Evolutionary conservation across 1,140 invertebrate species (phyloP), one percentile per base, ranked within the genome.

Genomic region (Hylaeus volcanicus): DNA sequence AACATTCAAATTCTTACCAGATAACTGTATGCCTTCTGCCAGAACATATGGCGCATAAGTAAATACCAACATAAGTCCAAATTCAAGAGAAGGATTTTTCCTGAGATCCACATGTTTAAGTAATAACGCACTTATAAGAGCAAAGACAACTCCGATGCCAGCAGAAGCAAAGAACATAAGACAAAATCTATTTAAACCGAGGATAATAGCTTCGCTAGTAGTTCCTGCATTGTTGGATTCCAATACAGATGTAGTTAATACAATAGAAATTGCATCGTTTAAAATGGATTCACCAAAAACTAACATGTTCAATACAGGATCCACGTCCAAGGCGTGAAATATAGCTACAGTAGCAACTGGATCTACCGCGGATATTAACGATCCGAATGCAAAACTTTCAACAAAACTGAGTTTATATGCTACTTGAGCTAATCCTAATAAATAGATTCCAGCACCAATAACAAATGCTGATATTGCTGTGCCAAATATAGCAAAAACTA

Each of bases 121-220:
- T 55, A 99, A 94, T 48, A 99, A 93, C 55, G 99, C 98, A 94
- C 98, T 99, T 26, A 98, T 96, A 4, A 99, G 94, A 26, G 98
- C 99, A 94, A 98, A 99, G 15, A 97, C 94, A 11, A 98, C 97
- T n/a, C 99, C 99, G 89, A 99, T 98, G 37, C 97, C 97, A 73
- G 99, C 98, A 6, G 99, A 99, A 4, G 98, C 98, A 94, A 99
- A 99, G 91, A 99, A 99, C 97, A 99, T 99, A 60, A 98, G 93
- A 92, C 98, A 98, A 91, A 99, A 99, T 75, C 98, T 95, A 79
- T 97, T 96, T 8, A 99, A 95, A 0, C 98, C 98, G 81, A 97
- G 96, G n/a, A 99, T 94, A 82, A 99, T 96, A 14, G 97, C 97
- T 93, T 97, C 96, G 3, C 97, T 96, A 1, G 96, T 95, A 65